Percentiles rank a stretch among this genome's conserved stretches.
These are phyloP conservation scores for Lytechinus pictus DNA, from an alignment of 35 echinoderm and acorn worm species.

Conservation along the genomic window DNA sequence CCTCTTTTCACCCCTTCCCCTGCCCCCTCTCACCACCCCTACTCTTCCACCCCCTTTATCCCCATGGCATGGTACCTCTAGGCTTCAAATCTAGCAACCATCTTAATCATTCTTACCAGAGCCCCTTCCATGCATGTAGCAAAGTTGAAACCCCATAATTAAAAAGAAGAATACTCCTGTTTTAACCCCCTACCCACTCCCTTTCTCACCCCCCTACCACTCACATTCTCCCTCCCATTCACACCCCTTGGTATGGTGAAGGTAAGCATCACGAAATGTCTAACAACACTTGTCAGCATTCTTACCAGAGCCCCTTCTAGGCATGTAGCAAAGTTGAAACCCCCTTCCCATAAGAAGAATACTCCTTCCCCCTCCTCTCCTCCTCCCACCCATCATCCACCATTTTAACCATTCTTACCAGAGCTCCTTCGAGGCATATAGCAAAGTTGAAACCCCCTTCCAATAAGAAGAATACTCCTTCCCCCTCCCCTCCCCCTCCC, in stretches of 20 bases:
- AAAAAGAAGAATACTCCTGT: too few relatives aligned
- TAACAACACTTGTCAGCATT: not conserved
- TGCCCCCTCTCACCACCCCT: too few relatives aligned
- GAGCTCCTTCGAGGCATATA: not conserved
- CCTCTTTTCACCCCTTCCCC: conserved; percentile 27
- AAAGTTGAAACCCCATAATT: conserved; percentile 98
- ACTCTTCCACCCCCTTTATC: too few relatives aligned
- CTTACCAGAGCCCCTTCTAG: conserved; percentile 96
- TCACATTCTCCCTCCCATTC: too few relatives aligned
- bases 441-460: too few relatives aligned
- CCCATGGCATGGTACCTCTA: too few relatives aligned
- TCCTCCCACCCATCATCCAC: not conserved
- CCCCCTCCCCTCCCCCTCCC: not conserved
- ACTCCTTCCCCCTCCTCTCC: conserved; percentile 62
- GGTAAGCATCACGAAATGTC: too few relatives aligned
- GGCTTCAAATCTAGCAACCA: not conserved
- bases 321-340: conserved; percentile 97
- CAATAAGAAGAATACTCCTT: too few relatives aligned
- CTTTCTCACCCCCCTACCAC: too few relatives aligned
- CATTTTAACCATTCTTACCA: not conserved
- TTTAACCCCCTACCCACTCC: too few relatives aligned
- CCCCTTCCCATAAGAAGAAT: conserved; percentile 97
- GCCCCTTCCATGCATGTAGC: conserved; percentile 97
- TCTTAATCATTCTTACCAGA: conserved; percentile 66
- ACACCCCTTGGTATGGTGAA: too few relatives aligned